phyloP scores from a whole-genome alignment of 2,888 invertebrate species.

The Heliothis peltigera region DNA sequence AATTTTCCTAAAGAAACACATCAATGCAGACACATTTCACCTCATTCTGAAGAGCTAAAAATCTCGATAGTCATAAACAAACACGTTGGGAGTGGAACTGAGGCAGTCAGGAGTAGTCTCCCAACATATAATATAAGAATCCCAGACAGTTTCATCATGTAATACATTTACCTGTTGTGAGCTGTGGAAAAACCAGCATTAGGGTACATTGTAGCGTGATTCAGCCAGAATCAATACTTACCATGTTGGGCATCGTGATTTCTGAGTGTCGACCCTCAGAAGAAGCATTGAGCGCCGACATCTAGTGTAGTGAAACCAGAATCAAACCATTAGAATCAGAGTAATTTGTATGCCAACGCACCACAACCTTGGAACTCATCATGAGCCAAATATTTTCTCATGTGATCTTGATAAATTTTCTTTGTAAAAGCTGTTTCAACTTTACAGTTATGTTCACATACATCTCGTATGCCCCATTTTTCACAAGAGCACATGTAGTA shows the following conservation, averaged over 20 bases:
- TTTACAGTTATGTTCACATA: constrained; percentile 23
- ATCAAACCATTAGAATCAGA: constrained; percentile 83
- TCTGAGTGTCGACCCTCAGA: constrained; percentile 68
- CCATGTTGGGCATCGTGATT: constrained; percentile 67
- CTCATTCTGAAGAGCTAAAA: constrained; percentile 15
- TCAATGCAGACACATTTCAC: constrained; percentile 2
- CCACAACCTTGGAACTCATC: constrained; percentile 57
- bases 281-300: constrained; percentile 72
- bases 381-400: constrained; percentile 34
- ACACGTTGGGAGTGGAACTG: constrained; percentile 8
- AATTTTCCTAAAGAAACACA: constrained; percentile 3
- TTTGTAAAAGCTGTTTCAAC: constrained; percentile 25
- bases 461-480: constrained; percentile 6
- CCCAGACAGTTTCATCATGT: constrained; percentile 22
- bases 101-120: constrained; percentile 5
- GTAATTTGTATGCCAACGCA: constrained; percentile 48
- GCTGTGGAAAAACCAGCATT: constrained; percentile 63
- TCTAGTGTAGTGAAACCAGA: constrained; percentile 86
- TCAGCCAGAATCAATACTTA: constrained; percentile 73
- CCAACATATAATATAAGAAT: constrained; percentile 6
- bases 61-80: constrained; percentile 1
- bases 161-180: constrained; percentile 56
- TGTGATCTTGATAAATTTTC: constrained; percentile 43
- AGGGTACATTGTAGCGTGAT: constrained; percentile 36
- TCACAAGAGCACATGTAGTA: constrained; percentile 10